phyloP scores from a whole-genome alignment of 2,888 invertebrate genomes.

The Tortricodes alternella region DNA sequence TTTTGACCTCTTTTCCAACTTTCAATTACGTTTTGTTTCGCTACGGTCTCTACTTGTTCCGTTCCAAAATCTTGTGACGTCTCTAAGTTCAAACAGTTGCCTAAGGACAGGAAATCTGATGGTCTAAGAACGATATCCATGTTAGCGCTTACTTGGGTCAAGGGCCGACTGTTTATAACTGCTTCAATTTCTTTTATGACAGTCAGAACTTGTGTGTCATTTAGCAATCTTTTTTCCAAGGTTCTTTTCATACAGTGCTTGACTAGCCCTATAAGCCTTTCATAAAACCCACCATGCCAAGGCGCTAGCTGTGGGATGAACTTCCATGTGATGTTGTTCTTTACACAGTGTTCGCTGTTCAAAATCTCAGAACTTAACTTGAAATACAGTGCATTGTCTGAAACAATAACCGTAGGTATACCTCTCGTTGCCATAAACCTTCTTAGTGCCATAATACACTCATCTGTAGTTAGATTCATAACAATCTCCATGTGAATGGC shows the following conservation, averaged over 20 bases:
- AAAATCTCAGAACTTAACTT: background rate
- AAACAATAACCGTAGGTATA: background rate
- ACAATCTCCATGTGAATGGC: background rate
- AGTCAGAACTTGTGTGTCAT: background rate
- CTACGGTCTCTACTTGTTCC: background rate
- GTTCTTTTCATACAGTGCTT: background rate
- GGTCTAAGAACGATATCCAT: background rate
- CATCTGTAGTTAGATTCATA: background rate
- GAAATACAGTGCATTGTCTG: background rate
- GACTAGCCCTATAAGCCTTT: background rate
- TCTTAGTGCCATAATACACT: background rate
- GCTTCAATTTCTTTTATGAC: background rate
- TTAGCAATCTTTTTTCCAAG: background rate
- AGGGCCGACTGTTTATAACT: background rate
- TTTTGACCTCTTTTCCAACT: background rate
- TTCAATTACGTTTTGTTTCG: background rate
- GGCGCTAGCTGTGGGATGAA: background rate
- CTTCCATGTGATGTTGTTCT: background rate
- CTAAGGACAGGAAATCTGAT: background rate
- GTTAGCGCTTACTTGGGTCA: background rate
- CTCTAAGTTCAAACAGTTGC: background rate
- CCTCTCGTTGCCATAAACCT: background rate
- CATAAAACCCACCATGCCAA: background rate
- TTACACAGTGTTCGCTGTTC: background rate
- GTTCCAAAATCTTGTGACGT: background rate